Base-by-base conservation (phyloP, 2,113 vertebrate species). In the Penelope pileata region DNA sequence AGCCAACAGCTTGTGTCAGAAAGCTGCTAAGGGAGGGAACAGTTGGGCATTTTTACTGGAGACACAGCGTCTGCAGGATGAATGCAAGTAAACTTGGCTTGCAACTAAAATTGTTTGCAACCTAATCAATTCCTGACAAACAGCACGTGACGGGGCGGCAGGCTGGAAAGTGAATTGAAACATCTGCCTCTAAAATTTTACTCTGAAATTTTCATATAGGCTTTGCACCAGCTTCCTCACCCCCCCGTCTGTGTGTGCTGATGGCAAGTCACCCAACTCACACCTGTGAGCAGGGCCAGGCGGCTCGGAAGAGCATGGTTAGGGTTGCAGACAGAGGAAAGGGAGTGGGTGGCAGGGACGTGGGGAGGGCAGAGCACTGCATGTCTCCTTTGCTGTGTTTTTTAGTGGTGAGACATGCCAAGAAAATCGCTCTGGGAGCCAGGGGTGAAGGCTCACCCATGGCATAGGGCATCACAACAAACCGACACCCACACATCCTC, bases 1-100 rank as follows among this genome's bases (percentile, higher is more conserved):
- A 90, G 88, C 76, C 85, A 90, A 88, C 90, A 96, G 93, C 93
- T 95, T 94, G 91, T 91, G 83, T 88, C 80, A 88, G 68, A 93
- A 91, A 94, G 91, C 94, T 93, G 94, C 93, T 70, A 42, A 27
- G 80, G 80, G 68, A 91, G 40, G 56, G 80, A 93, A 93, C 93
- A 96, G 90, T 94, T 96, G 95, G 93, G 77, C 69, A 68, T 51
- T 92, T 92, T 68, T 36, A 75, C 69, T 94, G 16, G 4, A 40
- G 23, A 76, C 5, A 3, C 2, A 2, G 62, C 30, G 42, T 66
- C 74, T 29, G 42, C 64, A 30, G 63, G 63, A 73, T 7, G 69
- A 58, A 69, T 2, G 11, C 2, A 8, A 42, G 54, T 62, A 40
- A 78, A 74, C 60, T 66, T 50, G 84, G 80, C 76, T 69, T n/a